Conservation (phyloP, 2,888 invertebrate species). For the Agonopterix subpropinquella region DNA sequence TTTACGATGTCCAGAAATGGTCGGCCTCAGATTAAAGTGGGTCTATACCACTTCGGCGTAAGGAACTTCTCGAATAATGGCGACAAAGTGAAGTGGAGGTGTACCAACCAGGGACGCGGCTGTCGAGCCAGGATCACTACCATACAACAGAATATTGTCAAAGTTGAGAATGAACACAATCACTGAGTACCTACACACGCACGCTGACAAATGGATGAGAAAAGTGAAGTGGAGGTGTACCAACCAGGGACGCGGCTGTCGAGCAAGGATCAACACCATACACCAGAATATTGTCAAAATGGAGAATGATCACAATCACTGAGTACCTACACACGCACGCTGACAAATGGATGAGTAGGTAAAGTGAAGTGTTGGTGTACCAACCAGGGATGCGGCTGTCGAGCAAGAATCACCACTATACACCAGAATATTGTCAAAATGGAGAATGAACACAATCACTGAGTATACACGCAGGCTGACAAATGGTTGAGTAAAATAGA, state of each 20-base stretch:
- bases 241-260: too few species aligned
- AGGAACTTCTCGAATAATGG: constrained; percentile 1
- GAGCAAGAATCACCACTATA: constrained; percentile 24
- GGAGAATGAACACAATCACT: constrained; percentile 23
- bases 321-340: neutral
- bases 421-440: constrained; percentile 14
- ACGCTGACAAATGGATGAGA: too few species aligned
- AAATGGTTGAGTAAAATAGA: too few species aligned
- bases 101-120: constrained; percentile 21
- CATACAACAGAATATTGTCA: constrained; percentile 15
- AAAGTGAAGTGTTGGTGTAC: constrained; percentile 26
- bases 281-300: constrained; percentile 14
- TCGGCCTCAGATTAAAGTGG: constrained; percentile 20
- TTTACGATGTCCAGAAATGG: constrained; percentile 21
- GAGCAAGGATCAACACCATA: too few species aligned
- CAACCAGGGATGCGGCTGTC: constrained; percentile 23
- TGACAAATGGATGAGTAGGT: too few species aligned
- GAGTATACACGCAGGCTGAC: neutral
- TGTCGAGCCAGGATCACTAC: constrained; percentile 27
- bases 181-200: constrained; percentile 11
- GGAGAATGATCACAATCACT: constrained; percentile 24
- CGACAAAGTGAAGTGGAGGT: constrained; percentile 21
- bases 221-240: too few species aligned
- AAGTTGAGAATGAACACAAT: constrained; percentile 19
- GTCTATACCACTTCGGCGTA: constrained; percentile 20